phyloP scores from a whole-genome alignment of 2,888 invertebrate genomes.

The Dorcus hopei region DNA sequence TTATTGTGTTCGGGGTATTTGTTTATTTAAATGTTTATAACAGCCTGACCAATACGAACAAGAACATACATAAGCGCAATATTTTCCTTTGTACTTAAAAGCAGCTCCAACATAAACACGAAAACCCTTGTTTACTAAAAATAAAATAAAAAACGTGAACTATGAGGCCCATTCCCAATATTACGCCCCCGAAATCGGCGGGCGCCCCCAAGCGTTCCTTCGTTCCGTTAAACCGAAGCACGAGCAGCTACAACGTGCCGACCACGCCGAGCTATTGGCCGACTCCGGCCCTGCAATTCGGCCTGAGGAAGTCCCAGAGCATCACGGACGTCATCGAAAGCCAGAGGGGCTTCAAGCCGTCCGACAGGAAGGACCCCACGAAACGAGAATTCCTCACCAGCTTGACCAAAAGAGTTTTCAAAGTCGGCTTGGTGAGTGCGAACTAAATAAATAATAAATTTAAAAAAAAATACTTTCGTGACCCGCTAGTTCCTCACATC shows the following conservation, averaged over 20 bases:
- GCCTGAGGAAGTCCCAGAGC: conserved; percentile 35
- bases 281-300: conserved; percentile 20
- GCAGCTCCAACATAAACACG: not conserved
- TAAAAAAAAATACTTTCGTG: not conserved
- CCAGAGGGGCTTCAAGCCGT: conserved; percentile 78
- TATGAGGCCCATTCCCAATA: conserved; percentile 13
- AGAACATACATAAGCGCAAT: no score
- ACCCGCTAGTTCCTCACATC: no score
- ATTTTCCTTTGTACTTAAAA: not conserved
- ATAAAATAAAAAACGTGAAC: not conserved
- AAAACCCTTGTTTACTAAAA: not conserved
- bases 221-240: conserved; percentile 26
- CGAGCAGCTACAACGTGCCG: conserved; percentile 28
- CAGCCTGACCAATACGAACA: no score
- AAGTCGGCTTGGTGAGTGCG: conserved; percentile 74
- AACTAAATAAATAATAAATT: not conserved
- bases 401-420: conserved; percentile 78
- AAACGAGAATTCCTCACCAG: conserved; percentile 78
- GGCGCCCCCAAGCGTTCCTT: conserved; percentile 2
- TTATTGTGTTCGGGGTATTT: no score
- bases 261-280: conserved; percentile 33
- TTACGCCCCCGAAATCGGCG: conserved; percentile 11
- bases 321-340: conserved; percentile 61
- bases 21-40: no score
- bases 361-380: conserved; percentile 77